Percentiles rank a stretch among this genome's conserved stretches.
Conservation (phyloP, 2,888 invertebrate genomes). For the Glaucopsyche alexis region DNA sequence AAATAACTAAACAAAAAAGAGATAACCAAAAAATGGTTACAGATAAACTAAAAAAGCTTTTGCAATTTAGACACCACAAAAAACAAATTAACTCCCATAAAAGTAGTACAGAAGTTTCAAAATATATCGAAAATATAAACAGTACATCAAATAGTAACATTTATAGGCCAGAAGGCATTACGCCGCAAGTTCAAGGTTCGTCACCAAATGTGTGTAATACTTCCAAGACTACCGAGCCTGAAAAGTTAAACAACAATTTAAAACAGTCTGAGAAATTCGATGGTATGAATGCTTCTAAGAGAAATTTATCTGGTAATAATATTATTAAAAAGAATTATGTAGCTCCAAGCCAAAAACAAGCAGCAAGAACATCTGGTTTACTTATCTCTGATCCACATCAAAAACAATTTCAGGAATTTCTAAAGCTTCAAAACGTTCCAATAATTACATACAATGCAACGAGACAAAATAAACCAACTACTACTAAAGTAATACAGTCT, state of each 20-base stretch:
- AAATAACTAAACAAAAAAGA: neutral
- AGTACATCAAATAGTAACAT: constrained; percentile 7
- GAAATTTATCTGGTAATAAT: constrained; percentile 3
- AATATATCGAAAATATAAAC: neutral
- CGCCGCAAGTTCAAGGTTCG: neutral
- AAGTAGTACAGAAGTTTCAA: neutral
- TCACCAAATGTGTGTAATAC: neutral
- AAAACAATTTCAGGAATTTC: constrained; percentile 43
- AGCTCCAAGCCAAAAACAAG: constrained; percentile 35
- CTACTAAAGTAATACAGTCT: neutral
- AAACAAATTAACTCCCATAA: constrained; percentile 36
- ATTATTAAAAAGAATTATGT: constrained; percentile 11
- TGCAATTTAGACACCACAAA: constrained; percentile 56
- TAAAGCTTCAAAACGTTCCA: constrained; percentile 16
- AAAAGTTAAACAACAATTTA: constrained; percentile 19
- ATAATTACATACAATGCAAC: neutral
- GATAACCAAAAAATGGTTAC: constrained; percentile 49
- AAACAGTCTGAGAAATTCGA: neutral
- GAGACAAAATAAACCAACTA: neutral
- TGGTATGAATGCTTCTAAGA: neutral
- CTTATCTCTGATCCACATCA: constrained; percentile 37
- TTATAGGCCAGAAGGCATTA: neutral
- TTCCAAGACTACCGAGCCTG: neutral
- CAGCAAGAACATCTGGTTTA: constrained; percentile 26
- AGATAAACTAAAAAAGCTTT: constrained; percentile 53